These are phyloP conservation scores for Xiphophorus birchmanni DNA, from an alignment of 2,797 vertebrate species.

Conservation along the genomic window DNA sequence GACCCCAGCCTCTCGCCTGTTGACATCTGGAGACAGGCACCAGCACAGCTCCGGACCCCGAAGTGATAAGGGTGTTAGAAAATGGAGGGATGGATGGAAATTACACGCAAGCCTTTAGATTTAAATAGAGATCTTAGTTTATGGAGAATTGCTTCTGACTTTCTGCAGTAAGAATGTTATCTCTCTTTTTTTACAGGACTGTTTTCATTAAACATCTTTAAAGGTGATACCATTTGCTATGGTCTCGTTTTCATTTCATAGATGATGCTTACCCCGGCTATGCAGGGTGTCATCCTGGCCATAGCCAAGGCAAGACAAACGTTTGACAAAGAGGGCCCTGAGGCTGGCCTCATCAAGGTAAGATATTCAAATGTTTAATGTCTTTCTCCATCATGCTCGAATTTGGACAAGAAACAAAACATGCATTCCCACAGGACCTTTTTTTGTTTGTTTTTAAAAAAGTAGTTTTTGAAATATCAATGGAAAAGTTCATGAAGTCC, in stretches of 20 bases:
- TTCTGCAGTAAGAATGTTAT: background rate
- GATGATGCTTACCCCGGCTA: constrained; percentile 98
- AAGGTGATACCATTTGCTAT: background rate
- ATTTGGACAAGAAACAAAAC: background rate
- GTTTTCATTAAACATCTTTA: background rate
- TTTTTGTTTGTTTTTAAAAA: background rate
- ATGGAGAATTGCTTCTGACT: background rate
- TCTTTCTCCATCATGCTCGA: background rate
- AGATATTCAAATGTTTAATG: background rate
- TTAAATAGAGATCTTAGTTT: background rate
- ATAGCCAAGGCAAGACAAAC: constrained; percentile 94
- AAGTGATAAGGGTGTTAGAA: too few species aligned
- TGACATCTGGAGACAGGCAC: too few species aligned
- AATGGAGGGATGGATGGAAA: too few species aligned
- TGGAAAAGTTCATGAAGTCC: background rate
- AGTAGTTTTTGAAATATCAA: background rate
- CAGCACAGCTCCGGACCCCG: too few species aligned
- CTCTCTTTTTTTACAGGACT: background rate
- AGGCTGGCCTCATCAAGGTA: constrained; percentile 98
- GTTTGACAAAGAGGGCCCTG: constrained; percentile 94
- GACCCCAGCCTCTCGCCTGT: too few species aligned
- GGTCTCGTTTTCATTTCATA: constrained; percentile 54
- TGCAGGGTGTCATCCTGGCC: constrained; percentile 98
- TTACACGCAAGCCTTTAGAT: too few species aligned
- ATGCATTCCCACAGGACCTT: background rate